These are phyloP conservation scores for Ictidomys tridecemlineatus DNA, from an alignment of 2,113 vertebrate genomes.

Conservation along the genomic window DNA sequence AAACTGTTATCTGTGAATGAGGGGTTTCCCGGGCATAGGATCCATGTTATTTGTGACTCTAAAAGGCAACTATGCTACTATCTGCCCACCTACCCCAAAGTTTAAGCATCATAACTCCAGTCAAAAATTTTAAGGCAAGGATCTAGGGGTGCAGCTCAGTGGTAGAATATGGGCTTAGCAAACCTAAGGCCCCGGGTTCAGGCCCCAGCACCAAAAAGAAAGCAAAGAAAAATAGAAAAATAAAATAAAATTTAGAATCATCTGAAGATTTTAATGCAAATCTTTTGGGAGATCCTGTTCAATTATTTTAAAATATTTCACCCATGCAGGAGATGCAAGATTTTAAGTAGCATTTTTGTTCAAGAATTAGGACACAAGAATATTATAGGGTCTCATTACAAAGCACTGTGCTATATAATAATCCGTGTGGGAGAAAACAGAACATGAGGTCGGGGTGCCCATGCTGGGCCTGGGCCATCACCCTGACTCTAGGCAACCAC, in stretches of 20 bases:
- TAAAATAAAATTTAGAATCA: neutral
- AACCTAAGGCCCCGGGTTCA: neutral
- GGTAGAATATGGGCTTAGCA: neutral
- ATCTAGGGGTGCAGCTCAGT: neutral
- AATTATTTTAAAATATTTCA: neutral
- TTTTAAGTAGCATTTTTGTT: neutral
- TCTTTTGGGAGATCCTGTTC: neutral
- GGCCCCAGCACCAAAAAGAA: neutral
- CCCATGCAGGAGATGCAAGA: neutral
- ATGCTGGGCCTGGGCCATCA: neutral
- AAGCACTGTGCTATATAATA: neutral
- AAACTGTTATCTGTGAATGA: neutral
- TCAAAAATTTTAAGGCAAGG: neutral
- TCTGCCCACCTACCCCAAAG: neutral
- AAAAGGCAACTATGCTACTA: neutral
- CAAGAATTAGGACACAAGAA: neutral
- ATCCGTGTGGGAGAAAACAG: neutral
- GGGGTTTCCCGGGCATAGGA: neutral
- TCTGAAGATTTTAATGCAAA: neutral
- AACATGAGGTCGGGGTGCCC: neutral
- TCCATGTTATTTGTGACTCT: neutral
- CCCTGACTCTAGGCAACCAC: too few relatives aligned
- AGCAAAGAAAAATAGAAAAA: too few relatives aligned
- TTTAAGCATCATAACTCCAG: neutral
- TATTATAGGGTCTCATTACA: fast-evolving